Evolutionary conservation across 1,140 invertebrate species (phyloP), one percentile per base, ranked within the genome.

Genomic region (Papilio helenus): DNA sequence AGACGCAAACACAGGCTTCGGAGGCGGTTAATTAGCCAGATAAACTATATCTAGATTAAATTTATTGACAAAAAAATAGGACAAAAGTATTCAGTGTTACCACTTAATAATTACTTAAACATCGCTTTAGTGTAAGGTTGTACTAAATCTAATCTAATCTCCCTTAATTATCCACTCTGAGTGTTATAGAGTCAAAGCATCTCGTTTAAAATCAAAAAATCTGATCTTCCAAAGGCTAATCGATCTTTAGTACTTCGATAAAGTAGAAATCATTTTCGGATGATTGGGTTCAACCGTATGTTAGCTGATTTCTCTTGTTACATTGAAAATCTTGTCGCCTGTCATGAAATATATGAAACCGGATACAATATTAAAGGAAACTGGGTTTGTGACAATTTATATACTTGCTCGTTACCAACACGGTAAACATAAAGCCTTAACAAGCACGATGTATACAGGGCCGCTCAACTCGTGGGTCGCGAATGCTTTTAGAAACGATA

Each of bases 361-460:
- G 20, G 61, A 68, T 68, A 68, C 26, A 74, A 74, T 51, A 74
- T 74, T 46, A n/a, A 74, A 74, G 39, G 72, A 74, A 74, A 74
- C 72, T 74, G 72, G 72, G 44, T 26, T 44, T 74, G 44, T 46
- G 72, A 74, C 72, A 74, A 74, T 74, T 49, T 74, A 74, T 74
- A 74, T 74, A 74, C 44, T 44, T 74, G 72, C 72, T 74, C 44
- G 72, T 74, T 74, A 74, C 72, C 44, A 49, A 74, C 39, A 74
- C n/a, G 20, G 72, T 74, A 44, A 74, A 74, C 72, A 74, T 49
- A 46, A 74, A 49, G 72, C 72, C 72, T 44, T 74, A 74, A 74
- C 72, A 49, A 74, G 72, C 72, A 72, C 42, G 39, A 72, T 72
- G 42, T 44, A 51, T 74, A 29, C 61, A 68, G 61, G 61, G 61